These are phyloP conservation scores for Charadrius vociferus DNA, from an alignment of 2,113 vertebrate species.

Conservation along the genomic window DNA sequence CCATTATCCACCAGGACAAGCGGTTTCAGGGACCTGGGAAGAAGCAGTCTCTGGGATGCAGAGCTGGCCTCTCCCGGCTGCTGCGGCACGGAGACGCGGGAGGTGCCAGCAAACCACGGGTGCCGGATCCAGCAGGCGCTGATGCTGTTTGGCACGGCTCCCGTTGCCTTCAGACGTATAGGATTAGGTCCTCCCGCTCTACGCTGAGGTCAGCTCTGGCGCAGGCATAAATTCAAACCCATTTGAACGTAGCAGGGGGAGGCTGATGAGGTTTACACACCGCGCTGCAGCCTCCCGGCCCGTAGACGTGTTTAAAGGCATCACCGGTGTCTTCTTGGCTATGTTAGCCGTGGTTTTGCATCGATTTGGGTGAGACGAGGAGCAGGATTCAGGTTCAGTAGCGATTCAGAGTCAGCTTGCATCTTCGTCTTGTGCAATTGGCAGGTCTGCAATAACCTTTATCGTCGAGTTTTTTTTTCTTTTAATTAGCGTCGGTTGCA, in stretches of 20 bases:
- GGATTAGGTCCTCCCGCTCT: not conserved
- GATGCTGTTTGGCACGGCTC: not conserved
- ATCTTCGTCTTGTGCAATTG: not conserved
- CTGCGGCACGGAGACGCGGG: rapidly evolving
- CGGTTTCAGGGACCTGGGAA: not conserved
- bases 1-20: rapidly evolving
- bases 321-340: rapidly evolving
- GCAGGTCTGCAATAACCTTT: not conserved
- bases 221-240: not conserved
- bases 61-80: not conserved
- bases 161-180: not conserved
- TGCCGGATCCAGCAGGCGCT: not conserved
- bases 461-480: not conserved
- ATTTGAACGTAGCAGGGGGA: not conserved
- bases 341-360: rapidly evolving
- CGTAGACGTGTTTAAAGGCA: rapidly evolving
- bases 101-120: not conserved
- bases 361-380: rapidly evolving
- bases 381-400: not conserved
- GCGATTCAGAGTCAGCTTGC: not conserved
- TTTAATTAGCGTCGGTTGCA: constrained; percentile 44
- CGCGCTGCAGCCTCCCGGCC: rapidly evolving
- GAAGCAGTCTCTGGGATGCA: not conserved
- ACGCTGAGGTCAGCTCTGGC: not conserved
- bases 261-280: not conserved